Evolutionary conservation across 2,797 vertebrate species (phyloP), one percentile per base, ranked within the genome.

Genomic region (Gallinago solitaria): DNA sequence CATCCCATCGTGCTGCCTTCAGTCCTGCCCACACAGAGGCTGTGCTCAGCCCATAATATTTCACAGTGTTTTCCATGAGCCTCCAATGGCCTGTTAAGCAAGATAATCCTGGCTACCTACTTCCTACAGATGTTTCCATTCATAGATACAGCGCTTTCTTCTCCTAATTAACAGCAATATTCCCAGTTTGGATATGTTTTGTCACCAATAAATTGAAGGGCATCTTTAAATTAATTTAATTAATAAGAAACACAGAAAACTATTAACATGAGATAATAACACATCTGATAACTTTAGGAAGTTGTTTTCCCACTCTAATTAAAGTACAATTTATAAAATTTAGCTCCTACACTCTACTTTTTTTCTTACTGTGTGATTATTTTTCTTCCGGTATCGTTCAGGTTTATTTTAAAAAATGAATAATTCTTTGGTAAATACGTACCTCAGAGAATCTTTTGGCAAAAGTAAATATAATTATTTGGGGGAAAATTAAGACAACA

Each of bases 91-190:
- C 84, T 68, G 50, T 89, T 93, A 90, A 93, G 77, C 57, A 61
- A 78, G 74, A 90, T 83, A 88, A 90, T 94, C 92, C 70, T 63
- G 48, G 53, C 90, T 90, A n/a, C 83, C 51, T 41, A 0, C 50
- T 90, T 95, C 83, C 63, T 89, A 69, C 81, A 91, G 80, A 69
- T 35, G 35, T 87, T 91, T 91, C 90, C 68, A 33, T 89, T 87
- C 81, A 47, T 51, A 95, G 79, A 90, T 56, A 69, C 60, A 59
- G 30, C 59, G 60, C 41, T 81, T 48, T 65, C n/a, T 91, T 77
- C 57, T 83, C 67, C 83, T 93, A 64, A 70, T 93, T 94, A 93
- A 74, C 68, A 56, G 28, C 57, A 90, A 5, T 4, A 13, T 25
- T 90, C 59, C 67, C 28, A 27, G 18, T 70, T 21, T 14, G 32